A percentile compares a stretch with the other conserved stretches of the same genome.
Evolutionary conservation across 37 sponge, comb jelly and placozoan genomes (phyloP).

Genomic region (Lycopodina hypogea): DNA sequence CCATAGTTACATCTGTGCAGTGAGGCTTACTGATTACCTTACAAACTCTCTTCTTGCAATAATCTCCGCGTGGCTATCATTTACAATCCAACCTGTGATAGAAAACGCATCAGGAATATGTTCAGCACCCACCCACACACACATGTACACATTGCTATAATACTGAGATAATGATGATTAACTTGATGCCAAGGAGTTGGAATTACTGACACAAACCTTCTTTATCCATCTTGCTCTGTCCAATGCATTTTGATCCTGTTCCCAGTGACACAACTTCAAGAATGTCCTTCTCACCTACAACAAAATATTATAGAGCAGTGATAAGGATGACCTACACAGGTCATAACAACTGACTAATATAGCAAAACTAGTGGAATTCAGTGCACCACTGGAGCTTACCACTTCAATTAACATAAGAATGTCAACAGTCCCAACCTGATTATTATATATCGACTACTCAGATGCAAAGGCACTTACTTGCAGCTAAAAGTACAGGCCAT

Average conservation of each 20-base stretch:
- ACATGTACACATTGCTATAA: background rate
- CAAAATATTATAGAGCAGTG: no score
- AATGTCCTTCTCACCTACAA: background rate
- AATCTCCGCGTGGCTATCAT: slow-evolving; percentile 88
- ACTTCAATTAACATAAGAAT: background rate
- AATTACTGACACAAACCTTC: slow-evolving; percentile 36
- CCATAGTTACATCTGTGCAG: no score
- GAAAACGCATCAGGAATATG: no score
- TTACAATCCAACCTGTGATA: slow-evolving; percentile 66
- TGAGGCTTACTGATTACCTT: no score
- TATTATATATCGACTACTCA: no score
- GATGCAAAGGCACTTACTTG: no score
- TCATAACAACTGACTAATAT: no score
- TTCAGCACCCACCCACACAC: background rate
- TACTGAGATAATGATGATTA: background rate
- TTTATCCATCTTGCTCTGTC: slow-evolving; percentile 49
- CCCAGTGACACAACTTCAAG: slow-evolving; percentile 78
- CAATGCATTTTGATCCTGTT: slow-evolving; percentile 94
- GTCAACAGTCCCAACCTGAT: background rate
- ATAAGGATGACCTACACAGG: no score
- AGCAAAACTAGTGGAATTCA: no score
- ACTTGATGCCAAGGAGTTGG: background rate
- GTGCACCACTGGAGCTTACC: no score
- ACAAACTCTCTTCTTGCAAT: slow-evolving; percentile 76
- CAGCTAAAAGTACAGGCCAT: no score